phyloP scores from a whole-genome alignment of 2,888 invertebrate species.

The Leptura quadrifasciata region DNA sequence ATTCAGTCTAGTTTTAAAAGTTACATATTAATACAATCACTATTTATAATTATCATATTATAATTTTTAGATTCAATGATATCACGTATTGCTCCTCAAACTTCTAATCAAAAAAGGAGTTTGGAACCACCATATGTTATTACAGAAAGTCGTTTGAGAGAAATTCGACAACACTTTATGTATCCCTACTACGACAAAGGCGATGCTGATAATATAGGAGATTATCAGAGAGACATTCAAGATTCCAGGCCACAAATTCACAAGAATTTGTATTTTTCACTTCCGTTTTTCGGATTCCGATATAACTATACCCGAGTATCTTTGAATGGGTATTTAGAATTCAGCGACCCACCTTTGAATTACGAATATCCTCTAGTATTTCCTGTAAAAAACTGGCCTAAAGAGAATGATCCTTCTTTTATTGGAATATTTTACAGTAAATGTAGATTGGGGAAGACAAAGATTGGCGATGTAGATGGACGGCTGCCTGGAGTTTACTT shows the following conservation, averaged over 20 bases:
- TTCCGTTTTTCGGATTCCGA: constrained; percentile 91
- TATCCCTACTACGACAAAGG: constrained; percentile 92
- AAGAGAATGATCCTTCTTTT: constrained; percentile 91
- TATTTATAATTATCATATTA: too few relatives aligned
- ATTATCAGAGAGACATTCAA: constrained; percentile 89
- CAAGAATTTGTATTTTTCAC: constrained; percentile 93
- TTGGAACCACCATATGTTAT: constrained; percentile 79
- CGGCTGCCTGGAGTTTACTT: constrained; percentile 90
- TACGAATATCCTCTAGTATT: constrained; percentile 90
- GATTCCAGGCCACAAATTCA: constrained; percentile 89
- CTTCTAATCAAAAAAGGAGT: constrained; percentile 75
- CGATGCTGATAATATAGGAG: constrained; percentile 82
- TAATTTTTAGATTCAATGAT: constrained; percentile 70
- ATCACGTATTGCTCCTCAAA: constrained; percentile 74
- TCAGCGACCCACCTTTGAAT: constrained; percentile 92
- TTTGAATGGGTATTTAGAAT: constrained; percentile 79
- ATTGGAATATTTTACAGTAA: constrained; percentile 96
- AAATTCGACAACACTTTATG: constrained; percentile 85
- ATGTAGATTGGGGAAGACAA: constrained; percentile 79
- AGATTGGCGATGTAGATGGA: constrained; percentile 84
- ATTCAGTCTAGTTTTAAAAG: too few relatives aligned
- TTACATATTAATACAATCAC: too few relatives aligned
- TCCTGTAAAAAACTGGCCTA: constrained; percentile 91
- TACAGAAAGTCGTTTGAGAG: constrained; percentile 79
- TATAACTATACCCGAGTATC: constrained; percentile 93